Evolutionary conservation across 37 sponge, comb jelly and placozoan species (phyloP).

Genomic region (Hormiphora californensis): DNA sequence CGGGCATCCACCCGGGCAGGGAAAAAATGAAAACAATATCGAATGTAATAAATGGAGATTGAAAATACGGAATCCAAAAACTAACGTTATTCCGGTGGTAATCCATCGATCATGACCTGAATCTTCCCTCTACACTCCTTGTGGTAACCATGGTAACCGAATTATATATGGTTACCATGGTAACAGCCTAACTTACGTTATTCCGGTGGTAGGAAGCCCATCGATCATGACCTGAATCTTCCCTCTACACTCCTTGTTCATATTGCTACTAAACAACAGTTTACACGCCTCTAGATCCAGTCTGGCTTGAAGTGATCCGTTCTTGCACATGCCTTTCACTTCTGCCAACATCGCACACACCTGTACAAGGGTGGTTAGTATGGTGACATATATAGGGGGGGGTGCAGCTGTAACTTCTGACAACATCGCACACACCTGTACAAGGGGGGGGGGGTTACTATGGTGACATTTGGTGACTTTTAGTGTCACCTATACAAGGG

Average conservation of each 20-base stretch:
- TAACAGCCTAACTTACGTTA: constrained; percentile 14
- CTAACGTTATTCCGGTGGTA: constrained; percentile 28
- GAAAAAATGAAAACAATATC: too few relatives aligned
- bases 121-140: constrained; percentile 1
- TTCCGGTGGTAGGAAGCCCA: constrained; percentile 1
- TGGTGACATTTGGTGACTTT: too few relatives aligned
- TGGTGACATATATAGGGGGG: too few relatives aligned
- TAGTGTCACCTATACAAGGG: too few relatives aligned
- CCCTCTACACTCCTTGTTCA: constrained; percentile 3
- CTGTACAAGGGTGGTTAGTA: too few relatives aligned
- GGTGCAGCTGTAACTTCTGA: constrained; percentile 15
- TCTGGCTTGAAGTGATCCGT: constrained; percentile 23
- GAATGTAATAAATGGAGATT: too few relatives aligned
- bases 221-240: neutral
- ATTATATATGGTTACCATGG: too few relatives aligned
- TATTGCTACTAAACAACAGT: constrained; percentile 28
- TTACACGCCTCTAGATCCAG: constrained; percentile 27
- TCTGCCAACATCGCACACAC: constrained; percentile 21
- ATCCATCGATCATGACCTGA: neutral
- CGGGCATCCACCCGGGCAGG: too few relatives aligned
- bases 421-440: constrained; percentile 36
- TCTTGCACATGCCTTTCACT: constrained; percentile 45
- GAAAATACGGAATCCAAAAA: too few relatives aligned
- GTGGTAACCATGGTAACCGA: too few relatives aligned
- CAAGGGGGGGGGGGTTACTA: too few relatives aligned